Evolutionary conservation across 2,113 vertebrate species (phyloP), one percentile per base, ranked within the genome.

Genomic region (Psammodynastes pulverulentus): DNA sequence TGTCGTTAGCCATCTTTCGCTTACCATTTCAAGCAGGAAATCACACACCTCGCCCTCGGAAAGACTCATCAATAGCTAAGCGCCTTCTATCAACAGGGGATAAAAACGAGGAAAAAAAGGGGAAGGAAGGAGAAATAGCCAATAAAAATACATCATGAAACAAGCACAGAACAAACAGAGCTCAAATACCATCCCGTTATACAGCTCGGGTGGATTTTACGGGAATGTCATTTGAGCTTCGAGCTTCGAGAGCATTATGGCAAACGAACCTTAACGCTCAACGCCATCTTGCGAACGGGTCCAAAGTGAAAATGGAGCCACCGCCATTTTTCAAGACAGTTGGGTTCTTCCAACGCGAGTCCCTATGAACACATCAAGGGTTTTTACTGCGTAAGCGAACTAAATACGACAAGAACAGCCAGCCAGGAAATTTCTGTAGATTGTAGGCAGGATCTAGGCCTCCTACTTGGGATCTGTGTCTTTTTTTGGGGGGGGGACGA

Each of bases 121-220:
- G n/a, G n/a, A 84, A 89, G 12, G 90, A 87, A 90, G 89, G 88
- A 88, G 93, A 97, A 96, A 96, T 94, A 97, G 95, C 94, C 95
- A 95, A 96, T 97, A 97, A 96, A 97, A 96, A 96, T 94, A 96
- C 92, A 94, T 94, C 97, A 96, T 96, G 94, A 97, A 95, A 96
- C 96, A 97, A 94, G 95, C 93, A 90, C 93, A 96, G 96, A 96
- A 93, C 95, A 97, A 97, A 97, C 93, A 96, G 92, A 86, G 92
- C 34, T 92, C 86, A 67, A 94, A 92, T 91, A 93, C 49, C 90
- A 51, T 39, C 58, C 92, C 94, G 93, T 96, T 96, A n/a, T n/a
- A 97, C 93, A 96, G 93, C 95, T 92, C 92, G 91, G 90, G 91
- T 95, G 91, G 95, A 95, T 96, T 96, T 96, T 92, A 94, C 62